These are phyloP conservation scores for Pterocles burchelli DNA, from an alignment of 2,113 vertebrate species.

Conservation along the genomic window DNA sequence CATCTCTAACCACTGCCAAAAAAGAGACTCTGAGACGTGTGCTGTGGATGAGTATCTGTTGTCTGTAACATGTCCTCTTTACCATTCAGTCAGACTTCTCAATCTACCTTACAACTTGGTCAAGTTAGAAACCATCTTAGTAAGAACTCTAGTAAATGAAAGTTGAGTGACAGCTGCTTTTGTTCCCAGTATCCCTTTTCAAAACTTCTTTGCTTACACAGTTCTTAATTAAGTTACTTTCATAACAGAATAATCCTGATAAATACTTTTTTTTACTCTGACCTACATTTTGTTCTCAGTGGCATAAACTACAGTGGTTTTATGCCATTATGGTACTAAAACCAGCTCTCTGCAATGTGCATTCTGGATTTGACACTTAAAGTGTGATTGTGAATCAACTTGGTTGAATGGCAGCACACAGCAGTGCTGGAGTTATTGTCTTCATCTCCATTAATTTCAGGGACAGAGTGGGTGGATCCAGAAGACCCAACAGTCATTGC, in stretches of 20 bases:
- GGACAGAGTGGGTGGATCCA: slow-evolving; percentile 94
- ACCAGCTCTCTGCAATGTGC: background rate
- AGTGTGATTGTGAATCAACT: background rate
- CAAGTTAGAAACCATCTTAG: background rate
- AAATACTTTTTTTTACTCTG: background rate
- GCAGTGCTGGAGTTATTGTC: slow-evolving; percentile 16
- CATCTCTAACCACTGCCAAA: background rate
- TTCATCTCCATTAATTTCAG: slow-evolving; percentile 74
- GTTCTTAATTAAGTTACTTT: background rate
- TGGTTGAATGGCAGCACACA: slow-evolving; percentile 3
- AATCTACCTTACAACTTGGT: background rate
- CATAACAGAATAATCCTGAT: background rate
- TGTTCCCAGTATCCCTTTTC: background rate
- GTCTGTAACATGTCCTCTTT: background rate
- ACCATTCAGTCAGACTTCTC: background rate
- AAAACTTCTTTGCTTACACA: background rate
- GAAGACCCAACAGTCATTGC: slow-evolving; percentile 97
- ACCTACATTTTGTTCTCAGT: background rate
- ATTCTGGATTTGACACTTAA: background rate
- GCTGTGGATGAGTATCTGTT: background rate
- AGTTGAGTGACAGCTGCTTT: background rate
- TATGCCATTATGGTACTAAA: background rate
- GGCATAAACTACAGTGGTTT: background rate
- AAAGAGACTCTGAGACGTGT: background rate
- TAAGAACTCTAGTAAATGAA: background rate